phyloP scores from a whole-genome alignment of 2,797 vertebrate species.

The Takifugu ocellatus region DNA sequence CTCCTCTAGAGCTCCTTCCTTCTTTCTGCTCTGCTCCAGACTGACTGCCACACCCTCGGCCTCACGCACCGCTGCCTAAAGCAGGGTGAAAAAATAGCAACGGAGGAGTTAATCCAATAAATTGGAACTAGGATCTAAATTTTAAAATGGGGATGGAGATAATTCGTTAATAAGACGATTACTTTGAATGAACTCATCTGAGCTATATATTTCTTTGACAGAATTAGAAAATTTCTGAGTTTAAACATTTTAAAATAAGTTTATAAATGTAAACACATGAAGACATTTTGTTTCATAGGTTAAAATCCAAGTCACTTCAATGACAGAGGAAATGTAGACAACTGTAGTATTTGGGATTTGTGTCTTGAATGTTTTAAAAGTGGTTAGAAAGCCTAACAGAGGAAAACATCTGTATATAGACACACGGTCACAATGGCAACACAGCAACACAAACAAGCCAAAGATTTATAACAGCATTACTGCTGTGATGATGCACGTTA shows the following conservation, averaged over 20 bases:
- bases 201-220: neutral
- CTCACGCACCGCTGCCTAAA: conserved; percentile 70
- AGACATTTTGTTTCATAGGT: neutral
- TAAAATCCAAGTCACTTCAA: neutral
- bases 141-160: neutral
- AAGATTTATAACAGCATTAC: neutral
- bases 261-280: neutral
- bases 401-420: conserved; percentile 1
- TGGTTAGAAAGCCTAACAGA: too few relatives aligned
- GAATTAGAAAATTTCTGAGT: neutral
- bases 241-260: neutral
- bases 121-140: neutral
- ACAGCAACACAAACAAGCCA: conserved; percentile 25
- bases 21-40: conserved; percentile 76
- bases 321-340: too few relatives aligned
- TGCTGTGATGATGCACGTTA: conserved; percentile 3
- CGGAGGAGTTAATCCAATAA: conserved; percentile 9
- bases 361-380: too few relatives aligned
- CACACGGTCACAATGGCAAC: conserved; percentile 12
- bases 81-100: conserved; percentile 11
- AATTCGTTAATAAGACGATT: neutral
- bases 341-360: too few relatives aligned
- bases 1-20: conserved; percentile 67
- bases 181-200: neutral
- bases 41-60: conserved; percentile 60